Base-by-base conservation (phyloP, 2,888 invertebrate genomes). In the Crossocerus cetratus region DNA sequence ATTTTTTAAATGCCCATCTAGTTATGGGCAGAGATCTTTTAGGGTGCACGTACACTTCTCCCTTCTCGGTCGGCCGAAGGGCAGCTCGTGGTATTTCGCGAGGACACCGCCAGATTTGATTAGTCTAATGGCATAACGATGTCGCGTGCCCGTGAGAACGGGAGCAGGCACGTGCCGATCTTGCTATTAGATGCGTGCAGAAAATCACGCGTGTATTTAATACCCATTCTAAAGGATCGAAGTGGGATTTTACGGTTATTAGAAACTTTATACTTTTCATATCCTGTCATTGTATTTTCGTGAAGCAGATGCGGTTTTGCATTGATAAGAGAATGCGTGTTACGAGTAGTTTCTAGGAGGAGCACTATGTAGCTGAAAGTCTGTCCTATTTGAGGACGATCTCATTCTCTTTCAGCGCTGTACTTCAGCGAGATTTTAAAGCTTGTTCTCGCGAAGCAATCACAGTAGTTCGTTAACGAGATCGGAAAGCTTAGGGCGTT, bases 81-180 rank as follows among this genome's bases (percentile, higher is more conserved):
- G 49, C 14, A 49, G 66, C 80, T 42, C 70, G 80, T 74, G 74
- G 77, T 65, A 77, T 74, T 68, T 70, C 74, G 67, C 70, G 61
- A 65, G 54, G 68, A 59, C 45, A 66, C 63, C 57, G 18, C 59
- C 74, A 81, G 81, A 88, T 88, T 88, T 84, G 82, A 87, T 88
- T 87, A 87, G 76, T 67, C 81, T 88, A 88, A 88, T 88, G 85
- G 86, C 75, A 74, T 86, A 84, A 85, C 76, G 74, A 76, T 72
- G 80, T 81, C 74, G 64, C 45, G 32, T 63, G 55, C 63, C 53
- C 21, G 55, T 55, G 20, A 43, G 21, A 23, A 23, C 59, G 59
- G 20, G 11, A 13, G 44, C n/a, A 53, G 59, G 23, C 20, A 55
- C 63, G 65, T 49, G 22, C 44, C 21, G 23, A 44, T 54, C 16